These are phyloP conservation scores for Semaprochilodus insignis DNA, from an alignment of 2,797 vertebrate species.

Conservation along the genomic window DNA sequence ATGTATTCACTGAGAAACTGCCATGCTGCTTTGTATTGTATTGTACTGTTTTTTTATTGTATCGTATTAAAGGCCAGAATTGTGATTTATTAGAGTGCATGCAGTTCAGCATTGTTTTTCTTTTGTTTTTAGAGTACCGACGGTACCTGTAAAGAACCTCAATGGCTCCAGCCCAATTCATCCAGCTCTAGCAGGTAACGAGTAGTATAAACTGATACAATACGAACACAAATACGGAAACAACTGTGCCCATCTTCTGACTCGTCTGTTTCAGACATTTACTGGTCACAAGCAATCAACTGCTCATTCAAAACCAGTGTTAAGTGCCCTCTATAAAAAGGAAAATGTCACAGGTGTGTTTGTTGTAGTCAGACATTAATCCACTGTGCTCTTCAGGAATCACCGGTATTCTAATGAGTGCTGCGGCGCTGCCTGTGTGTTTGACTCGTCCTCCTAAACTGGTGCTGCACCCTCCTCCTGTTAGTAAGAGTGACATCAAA, in stretches of 20 bases:
- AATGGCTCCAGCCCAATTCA: constrained; percentile 91
- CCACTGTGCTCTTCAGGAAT: constrained; percentile 80
- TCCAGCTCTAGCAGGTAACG: constrained; percentile 91
- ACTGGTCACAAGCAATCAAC: not conserved
- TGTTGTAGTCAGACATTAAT: not conserved
- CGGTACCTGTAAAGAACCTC: constrained; percentile 94
- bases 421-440: constrained; percentile 92
- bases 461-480: constrained; percentile 89
- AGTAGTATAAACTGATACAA: not conserved
- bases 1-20: not conserved
- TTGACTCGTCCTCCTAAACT: constrained; percentile 93
- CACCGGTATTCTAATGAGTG: constrained; percentile 96
- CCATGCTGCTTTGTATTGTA: not conserved
- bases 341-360: not conserved
- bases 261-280: not conserved
- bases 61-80: too few species aligned
- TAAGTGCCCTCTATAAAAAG: not conserved
- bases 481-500: constrained; percentile 94
- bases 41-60: not conserved
- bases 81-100: not conserved
- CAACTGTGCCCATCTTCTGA: not conserved
- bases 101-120: not conserved
- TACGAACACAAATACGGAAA: not conserved
- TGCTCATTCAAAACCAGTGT: not conserved
- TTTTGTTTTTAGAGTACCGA: constrained; percentile 84